Conservation (phyloP, 2,888 invertebrate species). For the Amphimallon solstitiale region DNA sequence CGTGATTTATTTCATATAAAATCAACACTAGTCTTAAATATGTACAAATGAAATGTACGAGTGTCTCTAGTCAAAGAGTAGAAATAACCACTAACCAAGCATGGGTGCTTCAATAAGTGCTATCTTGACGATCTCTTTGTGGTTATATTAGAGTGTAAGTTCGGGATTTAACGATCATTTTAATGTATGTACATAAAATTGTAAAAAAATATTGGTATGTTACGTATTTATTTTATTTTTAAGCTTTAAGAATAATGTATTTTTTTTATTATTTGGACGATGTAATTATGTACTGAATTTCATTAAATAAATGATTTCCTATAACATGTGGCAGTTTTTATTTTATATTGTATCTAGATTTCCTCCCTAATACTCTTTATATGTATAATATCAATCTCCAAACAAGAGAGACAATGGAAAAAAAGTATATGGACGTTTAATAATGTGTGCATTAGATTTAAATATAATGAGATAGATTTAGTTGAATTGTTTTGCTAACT, state of each 20-base stretch:
- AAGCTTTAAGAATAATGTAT: not conserved
- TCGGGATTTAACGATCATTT: not conserved
- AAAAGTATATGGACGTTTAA: too few relatives aligned
- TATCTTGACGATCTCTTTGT: slow-evolving; percentile 30
- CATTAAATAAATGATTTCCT: slow-evolving; percentile 8
- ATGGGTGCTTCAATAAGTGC: slow-evolving; percentile 27
- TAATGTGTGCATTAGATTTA: too few relatives aligned
- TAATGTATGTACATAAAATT: slow-evolving; percentile 2
- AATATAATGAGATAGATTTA: too few relatives aligned
- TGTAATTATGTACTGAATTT: slow-evolving; percentile 1
- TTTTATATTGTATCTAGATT: too few relatives aligned
- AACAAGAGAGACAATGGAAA: too few relatives aligned
- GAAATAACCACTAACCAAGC: slow-evolving; percentile 47
- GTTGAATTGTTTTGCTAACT: too few relatives aligned
- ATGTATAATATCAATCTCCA: too few relatives aligned
- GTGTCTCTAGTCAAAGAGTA: slow-evolving; percentile 53
- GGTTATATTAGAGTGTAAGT: not conserved
- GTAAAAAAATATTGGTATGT: not conserved
- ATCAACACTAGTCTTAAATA: slow-evolving; percentile 34
- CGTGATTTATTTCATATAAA: slow-evolving; percentile 14
- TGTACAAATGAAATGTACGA: slow-evolving; percentile 42
- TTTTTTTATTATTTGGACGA: not conserved
- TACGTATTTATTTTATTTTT: not conserved
- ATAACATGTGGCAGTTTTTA: not conserved
- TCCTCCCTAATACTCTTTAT: too few relatives aligned